Evolutionary conservation across 2,113 vertebrate species (phyloP).

Genomic region (Labeo rohita): DNA sequence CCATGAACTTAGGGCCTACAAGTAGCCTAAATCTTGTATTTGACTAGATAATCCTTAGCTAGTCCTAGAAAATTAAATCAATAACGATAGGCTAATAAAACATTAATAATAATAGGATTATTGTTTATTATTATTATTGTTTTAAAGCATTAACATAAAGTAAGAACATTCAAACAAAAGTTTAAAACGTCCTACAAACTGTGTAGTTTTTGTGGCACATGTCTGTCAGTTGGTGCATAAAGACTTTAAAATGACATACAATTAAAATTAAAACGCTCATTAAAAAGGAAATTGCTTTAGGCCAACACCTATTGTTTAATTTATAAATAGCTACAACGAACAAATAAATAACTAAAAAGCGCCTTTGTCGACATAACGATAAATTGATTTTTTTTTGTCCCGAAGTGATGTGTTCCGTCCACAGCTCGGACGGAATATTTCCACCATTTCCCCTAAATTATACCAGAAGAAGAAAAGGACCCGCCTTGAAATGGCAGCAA

Average conservation of each 20-base stretch:
- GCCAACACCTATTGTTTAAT: not conserved
- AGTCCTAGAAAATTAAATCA: not conserved
- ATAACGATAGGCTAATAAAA: not conserved
- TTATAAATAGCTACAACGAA: not conserved
- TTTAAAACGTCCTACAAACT: not conserved
- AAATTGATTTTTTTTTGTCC: not conserved
- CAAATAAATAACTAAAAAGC: not conserved
- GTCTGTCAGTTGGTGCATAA: slow-evolving; percentile 10
- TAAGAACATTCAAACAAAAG: not conserved
- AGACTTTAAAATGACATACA: not conserved
- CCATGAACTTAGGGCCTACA: not conserved
- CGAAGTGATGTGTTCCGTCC: not conserved
- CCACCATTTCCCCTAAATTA: slow-evolving; percentile 81
- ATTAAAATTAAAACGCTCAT: not conserved
- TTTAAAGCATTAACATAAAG: not conserved
- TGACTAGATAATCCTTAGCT: not conserved
- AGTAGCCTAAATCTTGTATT: not conserved
- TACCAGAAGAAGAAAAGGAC: slow-evolving; percentile 67
- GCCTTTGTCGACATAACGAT: not conserved
- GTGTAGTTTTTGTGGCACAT: not conserved
- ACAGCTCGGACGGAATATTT: slow-evolving; percentile 54
- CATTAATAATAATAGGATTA: not conserved
- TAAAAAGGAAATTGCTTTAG: not conserved
- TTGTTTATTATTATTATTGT: not conserved
- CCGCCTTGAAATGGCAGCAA: slow-evolving; percentile 74